Evolutionary conservation across 2,888 invertebrate species (phyloP), one percentile per base, ranked within the genome.

Genomic region (Luperina testacea): DNA sequence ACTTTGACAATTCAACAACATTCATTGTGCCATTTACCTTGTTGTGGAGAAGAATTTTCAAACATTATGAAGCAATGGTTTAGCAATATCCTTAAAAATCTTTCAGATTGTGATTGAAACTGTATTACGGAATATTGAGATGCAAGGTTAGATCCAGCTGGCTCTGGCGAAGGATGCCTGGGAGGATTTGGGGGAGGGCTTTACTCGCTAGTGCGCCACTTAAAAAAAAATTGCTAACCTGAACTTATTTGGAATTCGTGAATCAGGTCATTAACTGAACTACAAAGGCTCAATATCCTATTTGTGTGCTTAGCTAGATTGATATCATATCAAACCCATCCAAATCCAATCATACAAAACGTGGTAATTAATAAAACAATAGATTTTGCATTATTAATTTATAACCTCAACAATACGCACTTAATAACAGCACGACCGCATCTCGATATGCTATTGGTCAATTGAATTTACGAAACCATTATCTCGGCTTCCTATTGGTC

Each of bases 401-500:
- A 65, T 42, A 57, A 57, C 15, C 15, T 8, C 24, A 27, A 53
- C 45, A 51, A 38, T 48, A 67, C 8, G 51, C 59, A 51, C 20
- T 57, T 32, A 76, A 78, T 68, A 51, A n/a, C 17, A 64, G 51
- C 9, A 48, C 13, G 24, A 70, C 61, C 57, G 15, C 42, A 32
- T 59, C 27, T 27, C 24, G n/a, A 42, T 32, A 51, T 20, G 5
- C 24, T 38, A 45, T 81, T 81, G 81, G 72, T 61, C 42, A 32
- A 1, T 51, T 32, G 2, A 20, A 81, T 63, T 73, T 17, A 64
- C 27, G 24, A 38, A 45, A 45, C 20, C 24, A 75, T 57, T 64
- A 82, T 82, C 48, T 76, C 11, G n/a, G 20, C 2, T 32, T 65
- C 1, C 64, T 57, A 65, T 77, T 79, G 27, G 83, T 77, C 83